Conservation (phyloP, 2,888 invertebrate species). For the Abrostola tripartita region DNA sequence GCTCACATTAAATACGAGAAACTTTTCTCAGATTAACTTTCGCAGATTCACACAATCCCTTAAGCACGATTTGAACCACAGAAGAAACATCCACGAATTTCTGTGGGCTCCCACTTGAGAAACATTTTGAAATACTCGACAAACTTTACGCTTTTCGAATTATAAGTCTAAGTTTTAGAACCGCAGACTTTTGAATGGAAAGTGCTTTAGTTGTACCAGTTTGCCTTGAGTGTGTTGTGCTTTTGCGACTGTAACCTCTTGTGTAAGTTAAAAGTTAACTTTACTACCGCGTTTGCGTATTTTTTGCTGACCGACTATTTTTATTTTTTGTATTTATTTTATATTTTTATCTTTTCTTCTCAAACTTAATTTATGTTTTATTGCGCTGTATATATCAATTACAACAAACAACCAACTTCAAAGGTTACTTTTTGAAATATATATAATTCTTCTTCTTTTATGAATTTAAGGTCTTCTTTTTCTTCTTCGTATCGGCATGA, state of each 20-base stretch:
- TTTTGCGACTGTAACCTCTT: background rate
- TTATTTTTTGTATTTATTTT: too few relatives aligned
- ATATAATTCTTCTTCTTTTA: too few relatives aligned
- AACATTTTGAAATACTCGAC: constrained; percentile 21
- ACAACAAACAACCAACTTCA: too few relatives aligned
- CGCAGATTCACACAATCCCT: constrained; percentile 10
- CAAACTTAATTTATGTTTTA: too few relatives aligned
- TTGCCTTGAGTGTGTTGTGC: background rate
- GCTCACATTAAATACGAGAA: background rate
- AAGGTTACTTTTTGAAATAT: too few relatives aligned
- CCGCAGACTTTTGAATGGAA: constrained; percentile 2
- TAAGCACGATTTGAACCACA: constrained; percentile 15
- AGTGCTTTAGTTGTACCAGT: background rate
- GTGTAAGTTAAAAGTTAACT: too few relatives aligned
- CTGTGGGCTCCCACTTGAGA: constrained; percentile 9
- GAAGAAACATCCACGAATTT: constrained; percentile 15
- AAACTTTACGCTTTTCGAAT: constrained; percentile 22
- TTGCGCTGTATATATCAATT: too few relatives aligned
- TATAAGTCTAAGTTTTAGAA: constrained; percentile 15
- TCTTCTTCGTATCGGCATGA: too few relatives aligned
- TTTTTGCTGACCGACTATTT: too few relatives aligned
- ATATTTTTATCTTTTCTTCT: too few relatives aligned
- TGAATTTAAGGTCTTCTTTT: too few relatives aligned
- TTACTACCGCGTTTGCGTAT: too few relatives aligned
- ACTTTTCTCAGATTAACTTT: constrained; percentile 7